These are phyloP conservation scores for Yponomeuta evonymella DNA, from an alignment of 2,888 invertebrate species.

Conservation along the genomic window DNA sequence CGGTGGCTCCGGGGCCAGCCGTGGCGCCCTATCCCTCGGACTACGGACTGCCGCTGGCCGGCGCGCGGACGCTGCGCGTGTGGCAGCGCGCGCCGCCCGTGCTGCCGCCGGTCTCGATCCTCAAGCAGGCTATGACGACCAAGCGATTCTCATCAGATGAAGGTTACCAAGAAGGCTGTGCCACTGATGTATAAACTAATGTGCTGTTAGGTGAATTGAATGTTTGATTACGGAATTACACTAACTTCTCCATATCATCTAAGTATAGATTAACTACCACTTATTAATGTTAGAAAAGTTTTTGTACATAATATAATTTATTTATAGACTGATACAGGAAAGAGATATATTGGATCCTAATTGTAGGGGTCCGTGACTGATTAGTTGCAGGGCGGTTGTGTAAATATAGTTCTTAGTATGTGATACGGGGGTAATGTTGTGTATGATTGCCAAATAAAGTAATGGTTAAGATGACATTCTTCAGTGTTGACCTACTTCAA, in stretches of 20 bases:
- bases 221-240: conserved; percentile 38
- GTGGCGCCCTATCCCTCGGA: conserved; percentile 82
- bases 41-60: conserved; percentile 84
- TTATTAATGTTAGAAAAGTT: conserved; percentile 42
- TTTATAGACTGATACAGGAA: conserved; percentile 64
- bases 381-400: conserved; percentile 61
- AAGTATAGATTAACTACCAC: conserved; percentile 34
- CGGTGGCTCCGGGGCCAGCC: conserved; percentile 72
- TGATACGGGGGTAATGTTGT: conserved; percentile 68
- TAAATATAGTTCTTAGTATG: conserved; percentile 59
- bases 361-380: conserved; percentile 69
- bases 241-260: conserved; percentile 42
- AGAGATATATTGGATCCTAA: conserved; percentile 64
- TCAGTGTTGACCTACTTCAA: conserved; percentile 17
- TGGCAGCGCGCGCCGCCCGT: conserved; percentile 93
- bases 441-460: conserved; percentile 70
- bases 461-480: conserved; percentile 27
- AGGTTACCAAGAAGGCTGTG: conserved; percentile 94
- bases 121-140: conserved; percentile 88
- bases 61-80: conserved; percentile 87
- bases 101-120: conserved; percentile 88
- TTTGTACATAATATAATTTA: conserved; percentile 73
- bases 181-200: conserved; percentile 86
- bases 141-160: conserved; percentile 92
- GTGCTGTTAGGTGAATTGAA: conserved; percentile 21